Conservation (phyloP, 2,113 vertebrate genomes). For the Seriola dumerili region DNA sequence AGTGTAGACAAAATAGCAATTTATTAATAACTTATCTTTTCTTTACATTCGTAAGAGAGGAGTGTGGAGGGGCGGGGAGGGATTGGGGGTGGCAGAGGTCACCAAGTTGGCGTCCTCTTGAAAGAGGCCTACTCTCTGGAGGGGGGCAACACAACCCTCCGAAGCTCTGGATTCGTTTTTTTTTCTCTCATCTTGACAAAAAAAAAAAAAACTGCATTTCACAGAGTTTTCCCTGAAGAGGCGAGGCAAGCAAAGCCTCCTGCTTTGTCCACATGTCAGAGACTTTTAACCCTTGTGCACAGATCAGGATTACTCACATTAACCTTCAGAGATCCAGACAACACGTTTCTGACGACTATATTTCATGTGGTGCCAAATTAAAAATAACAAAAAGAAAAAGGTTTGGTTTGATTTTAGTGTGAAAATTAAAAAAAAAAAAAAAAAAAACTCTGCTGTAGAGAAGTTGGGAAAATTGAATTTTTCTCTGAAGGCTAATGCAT, state of each 20-base stretch:
- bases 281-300: slow-evolving; percentile 58
- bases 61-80: slow-evolving; percentile 53
- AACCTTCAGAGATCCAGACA: slow-evolving; percentile 50
- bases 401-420: background rate
- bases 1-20: slow-evolving; percentile 99
- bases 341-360: background rate
- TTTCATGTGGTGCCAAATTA: slow-evolving; percentile 1
- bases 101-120: slow-evolving; percentile 77
- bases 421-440: background rate
- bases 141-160: slow-evolving; percentile 50
- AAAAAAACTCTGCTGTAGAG: slow-evolving; percentile 1
- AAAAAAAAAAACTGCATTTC: slow-evolving; percentile 89
- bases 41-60: slow-evolving; percentile 94
- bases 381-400: background rate
- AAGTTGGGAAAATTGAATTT: slow-evolving; percentile 3
- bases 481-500: slow-evolving; percentile 62
- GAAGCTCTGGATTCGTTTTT: slow-evolving; percentile 46
- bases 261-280: slow-evolving; percentile 59
- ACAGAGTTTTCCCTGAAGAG: slow-evolving; percentile 92
- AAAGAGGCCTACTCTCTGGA: slow-evolving; percentile 76
- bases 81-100: slow-evolving; percentile 63
- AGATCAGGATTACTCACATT: slow-evolving; percentile 48
- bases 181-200: slow-evolving; percentile 68
- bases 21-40: slow-evolving; percentile 99
- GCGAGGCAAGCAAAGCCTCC: slow-evolving; percentile 84